These are phyloP conservation scores for Drosophila triauraria DNA, from an alignment of 1,140 invertebrate species.

Conservation along the genomic window DNA sequence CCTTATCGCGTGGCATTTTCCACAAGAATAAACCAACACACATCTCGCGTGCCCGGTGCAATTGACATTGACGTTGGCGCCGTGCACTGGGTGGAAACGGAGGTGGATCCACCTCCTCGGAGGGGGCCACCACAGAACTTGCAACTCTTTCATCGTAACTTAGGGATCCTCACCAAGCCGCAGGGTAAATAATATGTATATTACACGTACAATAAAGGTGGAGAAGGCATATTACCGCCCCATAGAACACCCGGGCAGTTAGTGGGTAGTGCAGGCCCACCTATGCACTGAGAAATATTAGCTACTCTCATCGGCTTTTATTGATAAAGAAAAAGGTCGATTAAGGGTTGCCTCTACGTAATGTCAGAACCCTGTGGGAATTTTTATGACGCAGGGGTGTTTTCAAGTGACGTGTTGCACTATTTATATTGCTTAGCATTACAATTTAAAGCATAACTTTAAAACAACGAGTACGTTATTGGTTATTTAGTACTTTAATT, in stretches of 20 bases:
- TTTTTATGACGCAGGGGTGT: too few relatives aligned
- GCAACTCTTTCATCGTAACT: slow-evolving; percentile 45
- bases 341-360: not conserved
- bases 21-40: slow-evolving; percentile 60
- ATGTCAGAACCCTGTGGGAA: not conserved
- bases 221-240: slow-evolving; percentile 1
- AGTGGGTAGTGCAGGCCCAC: slow-evolving; percentile 14
- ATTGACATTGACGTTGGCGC: slow-evolving; percentile 55
- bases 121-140: slow-evolving; percentile 16
- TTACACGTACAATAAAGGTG: slow-evolving; percentile 33
- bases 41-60: slow-evolving; percentile 47
- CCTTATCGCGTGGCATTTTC: slow-evolving; percentile 60
- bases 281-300: not conserved
- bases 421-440: too few relatives aligned
- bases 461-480: too few relatives aligned
- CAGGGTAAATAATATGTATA: slow-evolving; percentile 45
- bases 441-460: too few relatives aligned
- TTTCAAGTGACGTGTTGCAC: too few relatives aligned
- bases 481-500: too few relatives aligned
- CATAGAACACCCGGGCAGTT: slow-evolving; percentile 22
- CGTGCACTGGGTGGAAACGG: slow-evolving; percentile 5
- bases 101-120: slow-evolving; percentile 9
- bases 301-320: not conserved
- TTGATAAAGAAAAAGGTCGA: too few relatives aligned
- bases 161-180: slow-evolving; percentile 31